Percentiles rank a stretch among this genome's conserved stretches.
Evolutionary conservation across 2,888 invertebrate species (phyloP).

Genomic region (Rhagium mordax): DNA sequence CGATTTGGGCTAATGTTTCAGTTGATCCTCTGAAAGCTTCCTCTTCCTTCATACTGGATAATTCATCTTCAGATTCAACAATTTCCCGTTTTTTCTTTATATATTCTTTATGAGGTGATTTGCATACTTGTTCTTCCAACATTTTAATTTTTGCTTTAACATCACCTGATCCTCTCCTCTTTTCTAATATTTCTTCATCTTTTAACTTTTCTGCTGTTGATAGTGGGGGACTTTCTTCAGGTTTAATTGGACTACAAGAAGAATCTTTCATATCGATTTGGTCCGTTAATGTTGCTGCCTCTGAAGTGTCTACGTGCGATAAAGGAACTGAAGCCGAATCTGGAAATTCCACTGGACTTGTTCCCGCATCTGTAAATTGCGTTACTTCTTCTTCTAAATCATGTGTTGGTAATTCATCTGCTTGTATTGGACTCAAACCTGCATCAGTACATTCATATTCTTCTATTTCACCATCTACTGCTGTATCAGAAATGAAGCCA

Average conservation of each 20-base stretch:
- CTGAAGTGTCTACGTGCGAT: conserved; percentile 71
- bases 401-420: conserved; percentile 69
- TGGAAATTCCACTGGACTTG: conserved; percentile 72
- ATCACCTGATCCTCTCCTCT: conserved; percentile 70
- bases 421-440: conserved; percentile 73
- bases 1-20: conserved; percentile 67
- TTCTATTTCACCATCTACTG: conserved; percentile 66
- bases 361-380: conserved; percentile 70
- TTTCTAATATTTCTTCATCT: conserved; percentile 66
- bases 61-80: conserved; percentile 68
- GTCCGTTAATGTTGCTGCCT: conserved; percentile 72
- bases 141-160: conserved; percentile 74
- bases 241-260: conserved; percentile 71
- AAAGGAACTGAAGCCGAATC: conserved; percentile 67
- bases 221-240: conserved; percentile 61
- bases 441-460: conserved; percentile 74
- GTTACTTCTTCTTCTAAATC: conserved; percentile 66
- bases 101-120: conserved; percentile 65
- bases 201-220: conserved; percentile 57
- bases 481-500: conserved; percentile 70
- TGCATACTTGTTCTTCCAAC: conserved; percentile 71
- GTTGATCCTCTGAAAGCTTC: conserved; percentile 65
- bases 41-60: conserved; percentile 69
- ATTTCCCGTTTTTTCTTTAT: conserved; percentile 63
- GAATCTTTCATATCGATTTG: conserved; percentile 72